Base-by-base conservation (phyloP, 2,113 vertebrate genomes). In the Nannobrachium achirus region DNA sequence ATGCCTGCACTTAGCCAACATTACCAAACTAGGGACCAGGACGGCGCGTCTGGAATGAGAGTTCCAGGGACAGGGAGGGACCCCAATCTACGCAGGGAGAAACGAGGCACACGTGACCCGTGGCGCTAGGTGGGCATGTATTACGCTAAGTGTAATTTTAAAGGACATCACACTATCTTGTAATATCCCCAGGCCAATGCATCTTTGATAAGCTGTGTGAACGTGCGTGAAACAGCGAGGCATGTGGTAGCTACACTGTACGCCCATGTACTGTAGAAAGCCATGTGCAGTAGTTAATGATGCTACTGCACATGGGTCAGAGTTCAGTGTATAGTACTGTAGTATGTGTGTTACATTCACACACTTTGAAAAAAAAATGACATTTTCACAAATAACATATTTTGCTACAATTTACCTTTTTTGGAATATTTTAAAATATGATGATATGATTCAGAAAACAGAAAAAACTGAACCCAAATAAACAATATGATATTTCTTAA, bases 1-100 rank as follows among this genome's bases (percentile, higher is more conserved):
- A 41, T 55, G 66, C 19, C 46, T 77, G 81, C 87, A 86, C 86
- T 88, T 86, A 86, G 73, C 39, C 58, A 15, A 71, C 76, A 86
- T 82, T 72, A 84, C 44, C 69, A 79, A 81, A 83, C 72, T 56
- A 56, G 46, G 81, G 81, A 85, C 72, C 10, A 80, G 44, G 74
- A 75, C 55, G 38, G 45, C 71, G 64, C 0, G 1, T 67, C 45
- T 66, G 56, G 51, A 66, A 62, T 58, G n/a, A n/a, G n/a, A n/a
- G n/a, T n/a, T 71, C 51, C 66, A 80, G 18, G 50, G 16, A 20
- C 16, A 20, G 48, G 10, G 9, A 14, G 9, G 69, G 80, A 78
- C 59, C 25, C 38, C 13, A 9, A 15, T 20, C 13, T 10, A 56
- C 57, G 66, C 63, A 33, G 14, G 7, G 44, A 48, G n/a, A 72